Percentiles rank a stretch among this genome's conserved stretches.
phyloP scores from a whole-genome alignment of 2,888 invertebrate species.

The Sicus ferrugineus region DNA sequence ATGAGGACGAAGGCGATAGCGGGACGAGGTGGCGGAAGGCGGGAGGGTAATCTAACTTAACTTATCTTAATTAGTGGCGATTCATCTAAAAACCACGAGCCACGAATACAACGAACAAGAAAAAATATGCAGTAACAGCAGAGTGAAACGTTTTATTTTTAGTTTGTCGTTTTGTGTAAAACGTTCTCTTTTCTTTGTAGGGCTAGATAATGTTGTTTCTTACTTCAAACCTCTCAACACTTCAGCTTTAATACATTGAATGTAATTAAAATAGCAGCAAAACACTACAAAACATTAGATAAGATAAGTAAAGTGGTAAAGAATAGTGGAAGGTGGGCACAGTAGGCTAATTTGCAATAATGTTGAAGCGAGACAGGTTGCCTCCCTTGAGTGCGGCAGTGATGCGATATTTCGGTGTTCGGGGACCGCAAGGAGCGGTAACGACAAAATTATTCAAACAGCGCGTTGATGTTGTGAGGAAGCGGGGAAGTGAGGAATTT shows the following conservation, averaged over 20 bases:
- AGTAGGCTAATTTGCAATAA: no score
- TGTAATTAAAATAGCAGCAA: conserved; percentile 38
- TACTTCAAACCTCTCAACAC: no score
- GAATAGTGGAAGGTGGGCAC: no score
- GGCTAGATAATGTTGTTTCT: no score
- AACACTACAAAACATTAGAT: conserved; percentile 38
- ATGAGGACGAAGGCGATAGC: not conserved
- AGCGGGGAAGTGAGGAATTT: no score
- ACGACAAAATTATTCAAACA: no score
- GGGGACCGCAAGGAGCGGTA: not conserved
- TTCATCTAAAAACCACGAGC: conserved; percentile 36
- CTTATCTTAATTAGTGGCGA: conserved; percentile 48
- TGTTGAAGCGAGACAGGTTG: no score
- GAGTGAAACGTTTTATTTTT: no score
- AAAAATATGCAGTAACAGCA: not conserved
- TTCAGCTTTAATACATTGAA: not conserved
- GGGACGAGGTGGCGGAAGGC: not conserved
- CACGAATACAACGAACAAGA: conserved; percentile 18
- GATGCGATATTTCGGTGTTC: not conserved
- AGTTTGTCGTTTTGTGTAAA: no score
- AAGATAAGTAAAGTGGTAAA: conserved; percentile 32
- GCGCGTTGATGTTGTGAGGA: no score
- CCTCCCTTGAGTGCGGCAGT: no score
- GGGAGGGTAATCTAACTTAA: conserved; percentile 42
- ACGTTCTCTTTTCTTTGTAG: not conserved